Percentiles rank a stretch among this genome's conserved stretches.
Evolutionary conservation across 2,888 invertebrate genomes (phyloP).

Genomic region (Cyaniris semiargus): DNA sequence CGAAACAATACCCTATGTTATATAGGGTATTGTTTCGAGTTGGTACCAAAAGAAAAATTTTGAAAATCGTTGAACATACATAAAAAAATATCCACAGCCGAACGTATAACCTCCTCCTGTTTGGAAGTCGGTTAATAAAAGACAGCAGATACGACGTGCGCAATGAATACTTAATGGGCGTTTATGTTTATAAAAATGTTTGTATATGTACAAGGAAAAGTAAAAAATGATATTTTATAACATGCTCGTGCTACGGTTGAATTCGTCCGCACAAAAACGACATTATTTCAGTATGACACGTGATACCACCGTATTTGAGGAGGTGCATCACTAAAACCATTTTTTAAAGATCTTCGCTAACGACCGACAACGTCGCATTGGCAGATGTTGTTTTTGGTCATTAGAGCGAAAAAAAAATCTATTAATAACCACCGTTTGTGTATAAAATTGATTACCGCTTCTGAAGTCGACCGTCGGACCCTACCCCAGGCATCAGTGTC

Average conservation of each 20-base stretch:
- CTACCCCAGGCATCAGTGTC: conserved; percentile 64
- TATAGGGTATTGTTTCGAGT: too few species aligned
- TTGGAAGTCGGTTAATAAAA: too few species aligned
- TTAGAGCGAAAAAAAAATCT: conserved; percentile 70
- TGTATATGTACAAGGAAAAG: neutral
- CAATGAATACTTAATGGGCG: too few species aligned
- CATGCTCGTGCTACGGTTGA: neutral
- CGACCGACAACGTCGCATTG: conserved; percentile 63
- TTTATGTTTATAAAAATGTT: too few species aligned
- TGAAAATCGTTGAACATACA: too few species aligned
- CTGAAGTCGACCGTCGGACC: conserved; percentile 68
- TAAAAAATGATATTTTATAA: neutral
- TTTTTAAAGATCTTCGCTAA: conserved; percentile 71
- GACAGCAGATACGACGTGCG: too few species aligned
- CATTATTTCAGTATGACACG: conserved; percentile 37
- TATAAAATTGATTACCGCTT: conserved; percentile 78
- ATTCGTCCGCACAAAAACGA: neutral
- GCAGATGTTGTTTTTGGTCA: conserved; percentile 77
- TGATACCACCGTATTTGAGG: conserved; percentile 32
- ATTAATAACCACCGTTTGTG: conserved; percentile 75
- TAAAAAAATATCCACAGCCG: too few species aligned
- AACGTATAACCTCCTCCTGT: too few species aligned
- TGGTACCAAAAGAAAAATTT: too few species aligned
- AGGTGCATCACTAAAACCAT: conserved; percentile 42
- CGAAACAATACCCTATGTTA: too few species aligned